Evolutionary conservation across 2,888 invertebrate genomes (phyloP).

Genomic region (Oscheius sp.): DNA sequence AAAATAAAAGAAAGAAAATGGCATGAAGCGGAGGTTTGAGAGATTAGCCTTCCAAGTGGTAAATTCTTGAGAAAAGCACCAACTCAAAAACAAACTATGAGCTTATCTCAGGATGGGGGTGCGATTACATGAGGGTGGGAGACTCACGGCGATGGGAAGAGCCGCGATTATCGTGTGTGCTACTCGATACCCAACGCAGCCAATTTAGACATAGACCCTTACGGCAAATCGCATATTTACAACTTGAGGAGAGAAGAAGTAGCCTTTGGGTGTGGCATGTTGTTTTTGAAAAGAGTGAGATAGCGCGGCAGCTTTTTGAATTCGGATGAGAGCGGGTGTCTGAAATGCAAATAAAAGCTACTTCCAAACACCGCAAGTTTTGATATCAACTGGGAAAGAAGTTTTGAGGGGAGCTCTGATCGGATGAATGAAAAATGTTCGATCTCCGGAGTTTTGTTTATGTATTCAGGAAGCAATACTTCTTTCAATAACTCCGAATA

Average conservation of each 20-base stretch:
- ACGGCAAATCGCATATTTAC: background rate
- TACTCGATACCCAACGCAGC: conserved; percentile 24
- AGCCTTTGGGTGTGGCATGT: background rate
- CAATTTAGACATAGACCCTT: conserved; percentile 25
- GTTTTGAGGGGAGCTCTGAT: background rate
- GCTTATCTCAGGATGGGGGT: background rate
- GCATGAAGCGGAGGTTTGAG: background rate
- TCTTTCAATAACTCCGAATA: background rate
- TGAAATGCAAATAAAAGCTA: conserved; percentile 19
- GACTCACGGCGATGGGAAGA: conserved; percentile 19
- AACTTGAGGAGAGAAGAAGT: background rate
- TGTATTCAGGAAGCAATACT: background rate
- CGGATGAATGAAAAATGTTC: background rate
- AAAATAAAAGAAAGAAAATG: background rate
- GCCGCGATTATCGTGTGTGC: conserved; percentile 26
- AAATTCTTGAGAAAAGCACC: conserved; percentile 3
- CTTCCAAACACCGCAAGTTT: conserved; percentile 1
- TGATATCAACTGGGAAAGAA: background rate
- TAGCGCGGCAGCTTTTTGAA: conserved; percentile 4
- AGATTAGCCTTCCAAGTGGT: conserved; percentile 19
- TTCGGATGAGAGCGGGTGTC: conserved; percentile 16
- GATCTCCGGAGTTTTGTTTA: conserved; percentile 1
- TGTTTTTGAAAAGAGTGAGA: background rate
- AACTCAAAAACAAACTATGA: background rate
- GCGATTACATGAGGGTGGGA: conserved; percentile 24